These are phyloP conservation scores for Drosophila limbata DNA, from an alignment of 2,888 invertebrate genomes.

Conservation along the genomic window DNA sequence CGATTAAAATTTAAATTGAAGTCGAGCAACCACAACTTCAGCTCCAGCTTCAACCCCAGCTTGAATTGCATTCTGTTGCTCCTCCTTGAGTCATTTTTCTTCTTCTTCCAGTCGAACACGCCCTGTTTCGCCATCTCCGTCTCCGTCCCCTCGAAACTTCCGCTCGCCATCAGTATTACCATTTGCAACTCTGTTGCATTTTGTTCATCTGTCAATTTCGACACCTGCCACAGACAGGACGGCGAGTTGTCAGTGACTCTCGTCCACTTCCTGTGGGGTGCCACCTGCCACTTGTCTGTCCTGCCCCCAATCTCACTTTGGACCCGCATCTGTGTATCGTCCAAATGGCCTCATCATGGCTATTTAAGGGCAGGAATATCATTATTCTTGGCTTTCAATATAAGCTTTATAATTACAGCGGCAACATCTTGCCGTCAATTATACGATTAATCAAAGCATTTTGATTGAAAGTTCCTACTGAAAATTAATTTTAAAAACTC, in stretches of 20 bases:
- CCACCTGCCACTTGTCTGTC: slow-evolving; percentile 4
- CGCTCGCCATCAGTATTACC: slow-evolving; percentile 43
- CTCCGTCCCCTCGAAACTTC: slow-evolving; percentile 39
- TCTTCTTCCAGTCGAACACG: slow-evolving; percentile 34
- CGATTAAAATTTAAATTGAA: slow-evolving; percentile 82
- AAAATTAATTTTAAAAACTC: neutral
- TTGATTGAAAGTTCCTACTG: slow-evolving; percentile 8
- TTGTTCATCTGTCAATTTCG: slow-evolving; percentile 78
- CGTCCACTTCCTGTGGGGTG: slow-evolving; percentile 61
- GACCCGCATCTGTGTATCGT: neutral
- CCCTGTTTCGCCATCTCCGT: slow-evolving; percentile 40
- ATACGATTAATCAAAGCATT: slow-evolving; percentile 23
- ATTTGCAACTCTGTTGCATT: slow-evolving; percentile 44
- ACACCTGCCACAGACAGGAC: slow-evolving; percentile 73
- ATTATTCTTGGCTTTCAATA: slow-evolving; percentile 5
- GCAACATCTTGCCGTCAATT: slow-evolving; percentile 21
- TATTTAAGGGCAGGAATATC: slow-evolving; percentile 23
- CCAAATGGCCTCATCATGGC: slow-evolving; percentile 27
- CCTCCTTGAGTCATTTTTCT: slow-evolving; percentile 33
- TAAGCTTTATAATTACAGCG: slow-evolving; percentile 26
- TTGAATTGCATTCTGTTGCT: slow-evolving; percentile 6
- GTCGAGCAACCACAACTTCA: slow-evolving; percentile 43
- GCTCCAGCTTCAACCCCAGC: neutral
- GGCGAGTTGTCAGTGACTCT: slow-evolving; percentile 37
- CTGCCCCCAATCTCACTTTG: neutral